Percentiles rank a stretch among this genome's conserved stretches.
Evolutionary conservation across 2,888 invertebrate genomes (phyloP).

Genomic region (Tricholauxania praeusta): DNA sequence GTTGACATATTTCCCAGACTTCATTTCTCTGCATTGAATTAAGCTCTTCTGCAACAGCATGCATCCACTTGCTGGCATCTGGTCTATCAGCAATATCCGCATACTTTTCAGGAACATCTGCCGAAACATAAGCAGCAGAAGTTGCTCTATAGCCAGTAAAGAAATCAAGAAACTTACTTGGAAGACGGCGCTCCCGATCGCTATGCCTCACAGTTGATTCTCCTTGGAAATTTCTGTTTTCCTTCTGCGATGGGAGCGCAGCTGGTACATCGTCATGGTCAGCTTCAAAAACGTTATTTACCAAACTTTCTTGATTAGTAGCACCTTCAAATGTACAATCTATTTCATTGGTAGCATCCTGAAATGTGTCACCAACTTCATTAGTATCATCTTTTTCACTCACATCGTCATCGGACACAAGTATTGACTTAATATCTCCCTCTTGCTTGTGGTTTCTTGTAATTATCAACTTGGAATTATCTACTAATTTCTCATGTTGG

Average conservation of each 20-base stretch:
- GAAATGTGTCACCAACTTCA: neutral
- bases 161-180: constrained; percentile 18
- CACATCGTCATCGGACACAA: too few relatives aligned
- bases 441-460: constrained; percentile 7
- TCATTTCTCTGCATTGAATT: constrained; percentile 17
- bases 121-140: too few relatives aligned
- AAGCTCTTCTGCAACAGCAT: constrained; percentile 21
- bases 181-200: constrained; percentile 8
- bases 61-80: constrained; percentile 15
- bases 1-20: neutral
- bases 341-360: neutral
- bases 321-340: neutral
- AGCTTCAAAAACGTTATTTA: neutral
- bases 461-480: neutral
- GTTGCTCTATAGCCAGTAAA: neutral
- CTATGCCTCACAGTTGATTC: neutral
- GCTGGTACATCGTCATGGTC: neutral
- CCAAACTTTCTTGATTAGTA: neutral
- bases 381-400: neutral
- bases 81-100: neutral
- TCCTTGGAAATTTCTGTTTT: too few relatives aligned
- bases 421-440: neutral
- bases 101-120: neutral
- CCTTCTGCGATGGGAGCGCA: neutral
- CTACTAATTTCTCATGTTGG: neutral